Evolutionary conservation across 2,797 vertebrate genomes (phyloP), one percentile per base, ranked within the genome.

Genomic region (Leptatherina wallacei): DNA sequence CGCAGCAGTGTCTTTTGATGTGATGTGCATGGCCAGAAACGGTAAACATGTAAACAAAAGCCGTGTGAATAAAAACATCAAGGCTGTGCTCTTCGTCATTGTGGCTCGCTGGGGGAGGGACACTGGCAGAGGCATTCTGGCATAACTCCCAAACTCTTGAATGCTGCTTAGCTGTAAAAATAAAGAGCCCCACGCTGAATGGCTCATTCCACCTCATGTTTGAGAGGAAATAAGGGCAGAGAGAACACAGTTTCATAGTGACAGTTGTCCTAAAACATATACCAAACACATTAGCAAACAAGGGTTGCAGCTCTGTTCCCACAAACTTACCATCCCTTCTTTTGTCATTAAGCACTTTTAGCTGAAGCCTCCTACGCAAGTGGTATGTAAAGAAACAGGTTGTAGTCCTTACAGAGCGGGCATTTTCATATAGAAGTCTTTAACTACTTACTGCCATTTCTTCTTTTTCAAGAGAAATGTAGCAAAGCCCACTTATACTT

Each of bases 21-120:
- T 68, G 77, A 84, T 59, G 73, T 3, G 55, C 78, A 70, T 14
- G 38, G 65, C 61, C 78, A 73, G 75, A 73, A 71, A 62, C 40
- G 65, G 76, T 59, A 79, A 82, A 84, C 71, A 77, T 59, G 40
- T 81, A 86, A 85, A 89, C 77, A 91, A 88, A 92, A 81, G 63
- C 75, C 77, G 71, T 61, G 77, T 75, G 81, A 89, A 85, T 79
- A 69, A 86, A 85, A 82, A 86, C 77, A 87, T 91, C 73, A 83
- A 78, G 85, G 81, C 80, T 71, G 63, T 11, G 62, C 70, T 82
- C 52, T 16, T 76, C 44, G 36, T 78, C 62, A 76, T 81, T 60
- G 69, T 69, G 80, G 69, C 77, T 80, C 13, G 3, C 61, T 56
- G 36, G 72, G 74, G 65, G 85, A 78, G 69, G 79, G 78, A 64